Percentiles rank a stretch among this genome's conserved stretches.
Conservation (phyloP, 2,888 invertebrate genomes). For the Oligia strigilis region DNA sequence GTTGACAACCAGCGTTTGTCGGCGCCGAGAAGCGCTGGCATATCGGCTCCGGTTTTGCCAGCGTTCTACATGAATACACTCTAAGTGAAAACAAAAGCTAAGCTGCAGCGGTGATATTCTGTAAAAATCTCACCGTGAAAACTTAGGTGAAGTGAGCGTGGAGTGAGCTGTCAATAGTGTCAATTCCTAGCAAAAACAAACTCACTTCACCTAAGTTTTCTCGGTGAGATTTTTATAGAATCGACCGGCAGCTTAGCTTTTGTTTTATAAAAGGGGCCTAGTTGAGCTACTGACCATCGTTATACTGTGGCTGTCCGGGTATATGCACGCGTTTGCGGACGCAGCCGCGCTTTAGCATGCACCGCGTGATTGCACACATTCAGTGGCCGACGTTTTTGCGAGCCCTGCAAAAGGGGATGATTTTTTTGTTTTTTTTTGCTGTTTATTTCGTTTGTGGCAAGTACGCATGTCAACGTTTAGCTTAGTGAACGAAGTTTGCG, state of each 20-base stretch:
- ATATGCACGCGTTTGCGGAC: background rate
- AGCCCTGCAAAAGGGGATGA: background rate
- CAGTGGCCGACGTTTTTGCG: constrained; percentile 11
- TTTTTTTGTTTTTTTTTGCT: background rate
- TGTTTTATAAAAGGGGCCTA: background rate
- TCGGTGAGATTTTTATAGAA: no score
- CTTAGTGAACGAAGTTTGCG: background rate
- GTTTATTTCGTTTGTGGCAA: background rate
- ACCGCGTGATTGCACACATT: constrained; percentile 20
- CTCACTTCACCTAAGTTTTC: no score
- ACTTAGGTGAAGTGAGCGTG: no score
- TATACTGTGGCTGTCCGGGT: constrained; percentile 2
- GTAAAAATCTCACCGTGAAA: no score
- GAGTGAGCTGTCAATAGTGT: no score
- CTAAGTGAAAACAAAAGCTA: no score
- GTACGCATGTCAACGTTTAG: background rate
- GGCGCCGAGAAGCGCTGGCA: no score
- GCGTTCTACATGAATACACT: background rate
- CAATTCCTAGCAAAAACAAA: no score
- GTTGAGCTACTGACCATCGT: background rate
- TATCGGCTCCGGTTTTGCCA: no score
- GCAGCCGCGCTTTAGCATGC: constrained; percentile 12
- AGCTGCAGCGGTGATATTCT: no score
- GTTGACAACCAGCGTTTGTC: no score
- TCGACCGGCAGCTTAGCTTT: no score